These are phyloP conservation scores for Abramis brama DNA, from an alignment of 2,113 vertebrate species.

Conservation along the genomic window DNA sequence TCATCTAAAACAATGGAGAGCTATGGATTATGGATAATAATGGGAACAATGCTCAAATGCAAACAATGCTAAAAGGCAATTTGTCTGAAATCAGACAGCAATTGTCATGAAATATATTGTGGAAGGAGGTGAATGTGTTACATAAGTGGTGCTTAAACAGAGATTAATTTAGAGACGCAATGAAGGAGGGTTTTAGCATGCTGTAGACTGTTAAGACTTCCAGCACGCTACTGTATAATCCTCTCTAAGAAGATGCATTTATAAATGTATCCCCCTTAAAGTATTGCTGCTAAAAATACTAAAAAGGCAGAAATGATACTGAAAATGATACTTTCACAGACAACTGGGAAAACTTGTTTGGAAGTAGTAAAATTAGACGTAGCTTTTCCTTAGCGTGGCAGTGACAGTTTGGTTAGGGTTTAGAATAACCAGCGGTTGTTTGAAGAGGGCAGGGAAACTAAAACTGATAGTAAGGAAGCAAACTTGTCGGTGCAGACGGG, in stretches of 20 bases:
- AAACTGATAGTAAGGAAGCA: slow-evolving; percentile 50
- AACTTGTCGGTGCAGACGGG: slow-evolving; percentile 58
- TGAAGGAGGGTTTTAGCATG: not conserved
- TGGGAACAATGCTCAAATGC: not conserved
- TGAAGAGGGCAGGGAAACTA: slow-evolving; percentile 46
- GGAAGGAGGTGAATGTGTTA: not conserved
- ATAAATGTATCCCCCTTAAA: not conserved
- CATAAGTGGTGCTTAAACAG: not conserved
- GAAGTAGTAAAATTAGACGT: not conserved
- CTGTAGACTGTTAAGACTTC: not conserved
- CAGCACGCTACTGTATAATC: not conserved
- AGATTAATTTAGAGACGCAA: not conserved
- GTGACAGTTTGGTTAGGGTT: slow-evolving; percentile 20
- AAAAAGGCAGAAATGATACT: not conserved
- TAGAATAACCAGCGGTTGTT: slow-evolving; percentile 52
- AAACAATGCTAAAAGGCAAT: not conserved
- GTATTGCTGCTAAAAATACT: not conserved
- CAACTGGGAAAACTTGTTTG: not conserved
- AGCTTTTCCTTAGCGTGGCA: not conserved
- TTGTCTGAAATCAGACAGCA: not conserved
- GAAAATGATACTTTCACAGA: not conserved
- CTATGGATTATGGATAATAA: not conserved
- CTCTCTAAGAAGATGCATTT: not conserved
- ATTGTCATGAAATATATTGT: not conserved
- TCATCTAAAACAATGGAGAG: not conserved